These are phyloP conservation scores for Arctocebus calabarensis DNA, from an alignment of 2,797 vertebrate genomes.

Conservation along the genomic window DNA sequence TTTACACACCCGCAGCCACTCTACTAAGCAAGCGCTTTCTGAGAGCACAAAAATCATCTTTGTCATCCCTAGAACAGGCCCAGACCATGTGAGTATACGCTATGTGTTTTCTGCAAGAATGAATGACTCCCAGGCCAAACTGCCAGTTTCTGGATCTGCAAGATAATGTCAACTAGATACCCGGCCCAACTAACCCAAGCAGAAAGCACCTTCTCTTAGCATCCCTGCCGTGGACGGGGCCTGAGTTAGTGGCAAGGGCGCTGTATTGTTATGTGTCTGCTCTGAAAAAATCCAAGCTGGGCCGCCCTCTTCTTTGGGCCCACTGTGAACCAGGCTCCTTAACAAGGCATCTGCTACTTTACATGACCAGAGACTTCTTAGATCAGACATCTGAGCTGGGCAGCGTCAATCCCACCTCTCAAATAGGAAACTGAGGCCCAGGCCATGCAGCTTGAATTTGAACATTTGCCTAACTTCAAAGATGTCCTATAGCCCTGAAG, in stretches of 20 bases:
- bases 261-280: neutral
- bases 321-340: neutral
- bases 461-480: neutral
- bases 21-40: neutral
- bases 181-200: neutral
- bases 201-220: neutral
- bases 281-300: neutral
- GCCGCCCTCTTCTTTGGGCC: neutral
- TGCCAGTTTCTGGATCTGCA: neutral
- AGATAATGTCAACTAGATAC: too few relatives aligned
- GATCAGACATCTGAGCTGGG: rapidly evolving
- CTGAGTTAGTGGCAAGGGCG: rapidly evolving
- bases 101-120: rapidly evolving
- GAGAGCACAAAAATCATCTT: neutral
- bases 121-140: too few relatives aligned
- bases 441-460: rapidly evolving
- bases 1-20: neutral
- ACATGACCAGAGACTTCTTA: neutral
- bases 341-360: rapidly evolving
- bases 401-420: neutral
- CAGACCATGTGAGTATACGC: neutral
- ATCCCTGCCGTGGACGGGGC: rapidly evolving
- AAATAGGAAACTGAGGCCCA: neutral
- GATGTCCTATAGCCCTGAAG: rapidly evolving
- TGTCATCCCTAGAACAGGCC: neutral